Base-by-base conservation (phyloP, 2,888 invertebrate species). In the Halocaridina rubra region DNA sequence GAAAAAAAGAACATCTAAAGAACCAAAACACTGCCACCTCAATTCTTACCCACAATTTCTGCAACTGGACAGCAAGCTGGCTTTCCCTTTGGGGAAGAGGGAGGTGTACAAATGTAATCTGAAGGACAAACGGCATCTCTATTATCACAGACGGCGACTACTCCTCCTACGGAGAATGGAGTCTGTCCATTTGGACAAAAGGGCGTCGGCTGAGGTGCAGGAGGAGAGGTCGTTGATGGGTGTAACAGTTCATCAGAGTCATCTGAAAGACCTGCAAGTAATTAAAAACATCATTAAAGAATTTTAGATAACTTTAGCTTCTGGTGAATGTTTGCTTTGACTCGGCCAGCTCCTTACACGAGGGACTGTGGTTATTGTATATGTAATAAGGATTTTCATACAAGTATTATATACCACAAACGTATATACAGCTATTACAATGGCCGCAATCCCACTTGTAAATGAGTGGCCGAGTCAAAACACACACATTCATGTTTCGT, bases 21-120 rank as follows among this genome's bases (percentile, higher is more conserved):
- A n/a, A n/a, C n/a, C n/a, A n/a, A n/a, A n/a, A n/a, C n/a, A n/a
- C n/a, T n/a, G n/a, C n/a, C n/a, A n/a, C n/a, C n/a, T n/a, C n/a
- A n/a, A n/a, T n/a, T 19, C 88, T 81, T 86, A 89, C 89, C 89
- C 79, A 89, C 88, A 32, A 89, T 86, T 29, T 88, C 86, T 19
- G 86, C 86, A 75, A 89, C 91, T 0, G 93, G 93, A 89, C 95
- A 95, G 90, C 95, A 95, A 0, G 94, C 93, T 74, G 93, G 92
- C 0, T 93, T 93, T 39, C 92, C 93, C 74, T 93, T 92, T 0
- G 93, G 91, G 0, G 92, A 90, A 0, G 69, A 69, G 0, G 81
- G 81, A 16, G 81, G 81, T 3, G 93, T 93, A 89, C 95, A 95
- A 76, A 92, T 90, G 89, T 94, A 93, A 0, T 91, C 92, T 0